These are phyloP conservation scores for Leptinotarsa peninsularis DNA, from an alignment of 2,888 invertebrate species.

Conservation along the genomic window DNA sequence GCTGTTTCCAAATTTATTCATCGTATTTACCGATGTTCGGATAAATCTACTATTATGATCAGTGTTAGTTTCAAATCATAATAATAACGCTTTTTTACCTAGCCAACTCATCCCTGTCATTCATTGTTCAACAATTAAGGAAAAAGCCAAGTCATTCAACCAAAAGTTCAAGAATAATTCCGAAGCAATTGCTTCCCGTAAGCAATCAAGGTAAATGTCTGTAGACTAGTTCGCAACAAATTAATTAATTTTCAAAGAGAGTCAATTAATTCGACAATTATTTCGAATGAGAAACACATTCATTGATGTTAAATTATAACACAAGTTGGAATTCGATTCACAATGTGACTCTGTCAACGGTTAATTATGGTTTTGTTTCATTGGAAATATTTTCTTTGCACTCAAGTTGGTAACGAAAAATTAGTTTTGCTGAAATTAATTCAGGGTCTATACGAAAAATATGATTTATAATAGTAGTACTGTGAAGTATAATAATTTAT, in stretches of 20 bases:
- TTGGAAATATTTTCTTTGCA: too few relatives aligned
- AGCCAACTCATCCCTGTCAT: not conserved
- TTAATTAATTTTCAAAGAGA: slow-evolving; percentile 2
- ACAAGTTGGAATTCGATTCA: not conserved
- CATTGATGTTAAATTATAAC: not conserved
- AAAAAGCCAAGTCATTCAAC: not conserved
- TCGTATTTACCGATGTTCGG: too few relatives aligned
- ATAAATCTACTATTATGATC: too few relatives aligned
- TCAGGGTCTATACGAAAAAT: too few relatives aligned
- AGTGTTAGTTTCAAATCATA: too few relatives aligned
- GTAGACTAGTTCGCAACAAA: slow-evolving; percentile 4
- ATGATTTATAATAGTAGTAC: too few relatives aligned
- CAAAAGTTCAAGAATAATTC: not conserved
- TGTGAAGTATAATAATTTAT: too few relatives aligned
- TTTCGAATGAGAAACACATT: not conserved
- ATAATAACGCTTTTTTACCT: too few relatives aligned
- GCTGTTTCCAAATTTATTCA: too few relatives aligned
- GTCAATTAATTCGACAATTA: not conserved
- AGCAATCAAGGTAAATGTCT: slow-evolving; percentile 8
- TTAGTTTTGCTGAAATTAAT: too few relatives aligned
- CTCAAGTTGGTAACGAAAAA: too few relatives aligned
- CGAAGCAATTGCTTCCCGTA: not conserved
- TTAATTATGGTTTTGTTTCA: too few relatives aligned
- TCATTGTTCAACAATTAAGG: not conserved
- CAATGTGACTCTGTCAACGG: not conserved